Evolutionary conservation across 2,888 invertebrate species (phyloP).

Genomic region (Cantharis rufa): DNA sequence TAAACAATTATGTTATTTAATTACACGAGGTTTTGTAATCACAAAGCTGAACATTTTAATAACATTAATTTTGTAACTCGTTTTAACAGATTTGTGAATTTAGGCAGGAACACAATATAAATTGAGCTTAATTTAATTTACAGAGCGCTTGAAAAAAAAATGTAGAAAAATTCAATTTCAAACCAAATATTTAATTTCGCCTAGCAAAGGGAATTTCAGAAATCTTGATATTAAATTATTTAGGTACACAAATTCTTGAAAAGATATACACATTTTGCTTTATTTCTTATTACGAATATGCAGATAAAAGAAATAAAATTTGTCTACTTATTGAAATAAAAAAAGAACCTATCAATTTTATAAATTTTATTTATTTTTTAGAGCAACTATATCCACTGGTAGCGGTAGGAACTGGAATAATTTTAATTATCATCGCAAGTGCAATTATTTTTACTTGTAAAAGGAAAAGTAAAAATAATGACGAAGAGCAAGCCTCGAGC

Average conservation of each 20-base stretch:
- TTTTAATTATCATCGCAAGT: constrained; percentile 32
- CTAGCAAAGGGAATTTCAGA: not conserved
- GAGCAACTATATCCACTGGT: constrained; percentile 45
- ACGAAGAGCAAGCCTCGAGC: constrained; percentile 60
- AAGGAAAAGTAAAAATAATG: constrained; percentile 55
- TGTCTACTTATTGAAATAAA: not conserved
- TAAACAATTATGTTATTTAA: not conserved
- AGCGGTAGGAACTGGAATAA: constrained; percentile 39
- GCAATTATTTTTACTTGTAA: constrained; percentile 40
- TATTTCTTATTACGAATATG: not conserved
- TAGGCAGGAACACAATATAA: not conserved
- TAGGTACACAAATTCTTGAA: not conserved
- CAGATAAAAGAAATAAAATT: not conserved
- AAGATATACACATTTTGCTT: not conserved
- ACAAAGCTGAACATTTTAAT: not conserved
- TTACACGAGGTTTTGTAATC: not conserved
- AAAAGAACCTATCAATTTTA: not conserved
- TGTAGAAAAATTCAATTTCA: not conserved
- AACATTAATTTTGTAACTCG: not conserved
- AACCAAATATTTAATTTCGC: not conserved
- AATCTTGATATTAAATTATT: not conserved
- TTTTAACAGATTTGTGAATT: not conserved
- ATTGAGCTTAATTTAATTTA: not conserved
- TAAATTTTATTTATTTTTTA: constrained; percentile 35
- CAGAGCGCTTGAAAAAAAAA: not conserved